phyloP scores from a whole-genome alignment of 2,888 invertebrate species.

The Thalpophila matura region DNA sequence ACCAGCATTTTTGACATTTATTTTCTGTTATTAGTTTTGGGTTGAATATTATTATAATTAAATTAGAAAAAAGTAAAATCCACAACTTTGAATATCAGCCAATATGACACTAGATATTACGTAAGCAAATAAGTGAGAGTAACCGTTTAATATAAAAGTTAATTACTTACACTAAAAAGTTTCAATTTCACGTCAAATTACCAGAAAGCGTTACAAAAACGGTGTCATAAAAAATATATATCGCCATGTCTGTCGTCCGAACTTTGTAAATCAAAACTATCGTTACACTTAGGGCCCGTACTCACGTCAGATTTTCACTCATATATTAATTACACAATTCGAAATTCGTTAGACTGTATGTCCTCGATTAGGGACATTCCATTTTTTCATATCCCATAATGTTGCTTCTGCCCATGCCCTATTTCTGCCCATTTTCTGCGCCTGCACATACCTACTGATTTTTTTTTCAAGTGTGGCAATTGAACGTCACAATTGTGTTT shows the following conservation, averaged over 20 bases:
- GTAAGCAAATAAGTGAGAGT: constrained; percentile 17
- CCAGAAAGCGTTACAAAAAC: constrained; percentile 49
- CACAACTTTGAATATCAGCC: not conserved
- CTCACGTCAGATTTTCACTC: constrained; percentile 19
- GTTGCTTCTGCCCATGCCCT: no score
- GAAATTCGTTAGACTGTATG: not conserved
- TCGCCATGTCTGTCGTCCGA: constrained; percentile 49
- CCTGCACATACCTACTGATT: no score
- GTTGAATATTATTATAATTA: no score
- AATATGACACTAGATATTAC: constrained; percentile 12
- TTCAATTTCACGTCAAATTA: constrained; percentile 63
- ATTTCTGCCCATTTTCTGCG: no score
- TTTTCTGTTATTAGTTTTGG: no score
- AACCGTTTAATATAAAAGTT: constrained; percentile 33
- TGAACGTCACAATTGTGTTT: no score
- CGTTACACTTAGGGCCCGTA: constrained; percentile 39
- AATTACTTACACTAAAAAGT: constrained; percentile 48
- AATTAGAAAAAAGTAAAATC: no score
- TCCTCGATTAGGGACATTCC: no score
- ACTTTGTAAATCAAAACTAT: constrained; percentile 62
- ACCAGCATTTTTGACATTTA: no score
- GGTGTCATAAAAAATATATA: constrained; percentile 56
- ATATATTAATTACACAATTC: not conserved
- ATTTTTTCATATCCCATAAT: no score
- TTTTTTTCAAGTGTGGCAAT: no score